Conservation (phyloP, 92 coral and sea anemone genomes). For the Porites evermanni region DNA sequence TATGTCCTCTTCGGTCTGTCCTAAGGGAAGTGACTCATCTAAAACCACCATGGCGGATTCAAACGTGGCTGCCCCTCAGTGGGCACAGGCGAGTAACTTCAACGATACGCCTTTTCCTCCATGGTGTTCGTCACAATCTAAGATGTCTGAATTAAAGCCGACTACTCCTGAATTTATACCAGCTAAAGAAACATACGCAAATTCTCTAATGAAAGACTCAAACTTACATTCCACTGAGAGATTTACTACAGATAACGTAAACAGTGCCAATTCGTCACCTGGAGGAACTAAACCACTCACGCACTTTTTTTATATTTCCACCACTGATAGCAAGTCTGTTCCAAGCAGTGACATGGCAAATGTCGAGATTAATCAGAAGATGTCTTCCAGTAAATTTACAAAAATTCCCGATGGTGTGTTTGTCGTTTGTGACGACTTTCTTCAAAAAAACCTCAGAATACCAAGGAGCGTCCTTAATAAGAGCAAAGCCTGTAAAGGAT, state of each 20-base stretch:
- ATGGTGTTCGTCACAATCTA: not conserved
- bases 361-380: no score
- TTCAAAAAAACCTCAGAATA: constrained; percentile 1
- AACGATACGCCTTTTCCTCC: not conserved
- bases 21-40: no score
- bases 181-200: not conserved
- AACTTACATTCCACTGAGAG: not conserved
- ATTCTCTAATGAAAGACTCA: not conserved
- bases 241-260: not conserved
- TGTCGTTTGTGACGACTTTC: constrained; percentile 62
- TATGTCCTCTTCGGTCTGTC: not conserved
- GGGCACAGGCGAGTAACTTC: not conserved
- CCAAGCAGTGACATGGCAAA: not conserved
- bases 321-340: not conserved
- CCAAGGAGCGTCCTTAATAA: constrained; percentile 13
- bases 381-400: not conserved
- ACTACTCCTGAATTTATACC: not conserved
- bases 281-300: not conserved
- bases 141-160: not conserved
- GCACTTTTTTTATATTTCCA: not conserved
- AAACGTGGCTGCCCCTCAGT: not conserved
- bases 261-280: not conserved
- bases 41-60: no score
- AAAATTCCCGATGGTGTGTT: constrained; percentile 27
- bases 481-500: constrained; percentile 57